phyloP scores from a whole-genome alignment of 2,797 vertebrate genomes.

The Yasuhikotakia modesta region DNA sequence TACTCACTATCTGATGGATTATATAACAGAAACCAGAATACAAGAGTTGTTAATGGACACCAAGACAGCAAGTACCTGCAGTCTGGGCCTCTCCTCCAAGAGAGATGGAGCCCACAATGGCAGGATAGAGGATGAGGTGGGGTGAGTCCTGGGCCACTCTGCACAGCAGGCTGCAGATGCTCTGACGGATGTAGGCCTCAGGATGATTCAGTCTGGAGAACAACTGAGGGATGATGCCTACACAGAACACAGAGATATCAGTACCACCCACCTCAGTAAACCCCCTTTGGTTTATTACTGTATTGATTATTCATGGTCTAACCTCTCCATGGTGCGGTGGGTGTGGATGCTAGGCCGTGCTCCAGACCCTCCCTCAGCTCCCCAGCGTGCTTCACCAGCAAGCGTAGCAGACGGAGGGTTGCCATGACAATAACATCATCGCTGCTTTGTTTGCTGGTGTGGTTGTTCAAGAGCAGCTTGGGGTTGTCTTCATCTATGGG shows the following conservation, averaged over 20 bases:
- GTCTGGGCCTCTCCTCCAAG: slow-evolving; percentile 91
- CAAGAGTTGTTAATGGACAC: neutral
- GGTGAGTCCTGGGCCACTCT: slow-evolving; percentile 97
- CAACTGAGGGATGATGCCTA: slow-evolving; percentile 97
- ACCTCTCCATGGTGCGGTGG: slow-evolving; percentile 98
- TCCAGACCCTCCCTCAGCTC: slow-evolving; percentile 94
- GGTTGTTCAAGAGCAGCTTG: slow-evolving; percentile 79
- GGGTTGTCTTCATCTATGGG: slow-evolving; percentile 91
- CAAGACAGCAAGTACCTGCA: slow-evolving; percentile 76
- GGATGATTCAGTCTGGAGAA: slow-evolving; percentile 98
- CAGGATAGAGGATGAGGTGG: slow-evolving; percentile 95
- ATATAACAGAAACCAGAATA: neutral
- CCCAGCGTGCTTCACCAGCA: slow-evolving; percentile 95
- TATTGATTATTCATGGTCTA: slow-evolving; percentile 13
- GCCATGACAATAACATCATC: slow-evolving; percentile 98
- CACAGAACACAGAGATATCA: neutral
- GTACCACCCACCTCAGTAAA: neutral
- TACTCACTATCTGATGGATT: neutral
- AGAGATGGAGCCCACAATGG: slow-evolving; percentile 96
- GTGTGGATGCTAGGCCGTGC: slow-evolving; percentile 92
- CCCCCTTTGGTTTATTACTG: neutral
- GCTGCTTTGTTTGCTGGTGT: slow-evolving; percentile 89
- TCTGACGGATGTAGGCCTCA: slow-evolving; percentile 95
- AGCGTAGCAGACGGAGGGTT: slow-evolving; percentile 87
- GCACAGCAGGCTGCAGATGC: slow-evolving; percentile 95